Evolutionary conservation across 2,113 vertebrate genomes (phyloP).

Genomic region (Strix aluco): DNA sequence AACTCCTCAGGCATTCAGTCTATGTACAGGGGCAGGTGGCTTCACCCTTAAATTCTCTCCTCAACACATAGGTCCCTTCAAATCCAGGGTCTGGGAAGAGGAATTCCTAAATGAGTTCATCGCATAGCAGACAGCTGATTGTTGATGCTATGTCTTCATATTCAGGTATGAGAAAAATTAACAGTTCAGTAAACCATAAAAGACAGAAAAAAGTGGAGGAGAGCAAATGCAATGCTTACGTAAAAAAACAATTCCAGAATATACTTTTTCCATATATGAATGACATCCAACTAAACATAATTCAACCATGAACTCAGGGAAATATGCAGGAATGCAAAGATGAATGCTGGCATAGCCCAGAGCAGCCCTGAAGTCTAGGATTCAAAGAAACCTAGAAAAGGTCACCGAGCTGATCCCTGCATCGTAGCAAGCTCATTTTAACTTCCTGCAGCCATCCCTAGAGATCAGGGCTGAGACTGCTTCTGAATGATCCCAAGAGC

Average conservation of each 20-base stretch:
- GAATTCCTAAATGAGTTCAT: not conserved
- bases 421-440: not conserved
- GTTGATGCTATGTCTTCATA: not conserved
- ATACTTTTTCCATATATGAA: not conserved
- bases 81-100: not conserved
- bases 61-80: not conserved
- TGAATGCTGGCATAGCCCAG: not conserved
- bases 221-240: not conserved
- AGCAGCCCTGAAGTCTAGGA: not conserved
- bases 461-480: not conserved
- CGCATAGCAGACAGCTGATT: not conserved
- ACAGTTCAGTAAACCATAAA: not conserved
- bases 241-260: not conserved
- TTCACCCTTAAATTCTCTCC: not conserved
- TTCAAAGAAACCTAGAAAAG: conserved; percentile 9
- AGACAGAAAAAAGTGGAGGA: not conserved
- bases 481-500: not conserved
- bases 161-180: not conserved
- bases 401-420: not conserved
- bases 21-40: not conserved
- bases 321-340: not conserved
- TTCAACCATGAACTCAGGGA: not conserved
- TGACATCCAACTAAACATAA: not conserved
- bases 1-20: not conserved
- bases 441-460: not conserved